A percentile compares a stretch with the other conserved stretches of the same genome.
These are phyloP conservation scores for Eudyptes chrysolophus DNA, from an alignment of 2,113 vertebrate species.

Conservation along the genomic window DNA sequence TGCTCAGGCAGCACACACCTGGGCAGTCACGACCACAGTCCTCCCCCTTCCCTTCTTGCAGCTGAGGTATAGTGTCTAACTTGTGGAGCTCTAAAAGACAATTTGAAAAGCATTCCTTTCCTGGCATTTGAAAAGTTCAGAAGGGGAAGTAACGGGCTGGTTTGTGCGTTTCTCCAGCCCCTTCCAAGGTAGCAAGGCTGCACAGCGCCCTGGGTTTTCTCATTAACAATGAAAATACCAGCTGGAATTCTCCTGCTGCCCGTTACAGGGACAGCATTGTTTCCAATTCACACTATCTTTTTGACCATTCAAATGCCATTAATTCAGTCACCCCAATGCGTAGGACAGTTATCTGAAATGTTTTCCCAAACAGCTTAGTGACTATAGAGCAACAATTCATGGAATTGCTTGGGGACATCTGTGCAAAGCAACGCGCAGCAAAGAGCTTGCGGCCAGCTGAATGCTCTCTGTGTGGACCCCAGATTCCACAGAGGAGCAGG, in stretches of 20 bases:
- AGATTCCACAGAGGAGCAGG: conserved; percentile 52
- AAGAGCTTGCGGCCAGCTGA: conserved; percentile 66
- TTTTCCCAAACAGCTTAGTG: conserved; percentile 83
- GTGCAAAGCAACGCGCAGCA: conserved; percentile 77
- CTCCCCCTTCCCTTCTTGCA: neutral
- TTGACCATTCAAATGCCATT: conserved; percentile 85
- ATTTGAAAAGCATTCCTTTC: neutral
- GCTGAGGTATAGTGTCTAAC: neutral
- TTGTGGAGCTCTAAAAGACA: neutral
- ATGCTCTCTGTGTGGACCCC: conserved; percentile 72
- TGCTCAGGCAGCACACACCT: neutral
- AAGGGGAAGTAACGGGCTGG: neutral
- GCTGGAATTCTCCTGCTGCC: conserved; percentile 71
- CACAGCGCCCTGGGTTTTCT: conserved; percentile 31
- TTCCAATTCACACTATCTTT: conserved; percentile 79
- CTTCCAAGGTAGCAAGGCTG: conserved; percentile 26
- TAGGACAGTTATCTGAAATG: conserved; percentile 88
- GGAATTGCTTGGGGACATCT: conserved; percentile 82
- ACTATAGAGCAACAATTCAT: conserved; percentile 91
- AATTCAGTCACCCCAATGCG: conserved; percentile 84
- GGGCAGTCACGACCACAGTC: neutral
- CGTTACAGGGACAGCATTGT: conserved; percentile 82
- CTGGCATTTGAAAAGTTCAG: conserved; percentile 9
- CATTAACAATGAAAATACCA: conserved; percentile 72
- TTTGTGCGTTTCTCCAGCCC: neutral